These are phyloP conservation scores for Athene noctua DNA, from an alignment of 2,113 vertebrate genomes.

Conservation along the genomic window DNA sequence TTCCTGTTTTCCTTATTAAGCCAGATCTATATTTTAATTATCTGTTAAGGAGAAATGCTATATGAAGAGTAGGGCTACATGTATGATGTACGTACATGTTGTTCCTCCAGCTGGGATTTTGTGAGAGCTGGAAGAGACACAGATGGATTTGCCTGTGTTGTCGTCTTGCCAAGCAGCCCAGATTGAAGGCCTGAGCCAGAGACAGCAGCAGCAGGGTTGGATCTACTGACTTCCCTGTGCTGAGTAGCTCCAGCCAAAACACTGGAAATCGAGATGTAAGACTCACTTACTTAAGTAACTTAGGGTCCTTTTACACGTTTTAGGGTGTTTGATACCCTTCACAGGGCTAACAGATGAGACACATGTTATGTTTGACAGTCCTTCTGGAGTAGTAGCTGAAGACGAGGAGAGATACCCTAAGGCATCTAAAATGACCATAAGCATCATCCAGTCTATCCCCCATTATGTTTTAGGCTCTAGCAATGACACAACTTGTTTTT, in stretches of 20 bases:
- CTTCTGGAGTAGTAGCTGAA: not conserved
- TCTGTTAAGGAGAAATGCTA: not conserved
- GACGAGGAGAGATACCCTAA: not conserved
- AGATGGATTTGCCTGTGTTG: not conserved
- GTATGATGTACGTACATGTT: accelerated
- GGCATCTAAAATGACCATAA: not conserved
- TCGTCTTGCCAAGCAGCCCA: not conserved
- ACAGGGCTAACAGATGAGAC: not conserved
- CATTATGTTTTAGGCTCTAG: not conserved
- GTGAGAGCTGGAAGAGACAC: not conserved
- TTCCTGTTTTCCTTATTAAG: not conserved
- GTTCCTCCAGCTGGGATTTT: not conserved
- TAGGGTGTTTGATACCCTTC: not conserved
- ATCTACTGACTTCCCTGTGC: not conserved
- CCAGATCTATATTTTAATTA: not conserved
- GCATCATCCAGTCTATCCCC: not conserved
- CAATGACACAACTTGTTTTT: not conserved
- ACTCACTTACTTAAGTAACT: not conserved
- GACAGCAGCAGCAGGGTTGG: not conserved
- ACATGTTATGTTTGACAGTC: accelerated
- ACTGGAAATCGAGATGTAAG: not conserved
- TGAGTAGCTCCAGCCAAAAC: not conserved
- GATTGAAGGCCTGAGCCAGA: not conserved
- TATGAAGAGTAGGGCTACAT: not conserved
- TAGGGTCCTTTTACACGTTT: not conserved